phyloP scores from a whole-genome alignment of 2,888 invertebrate genomes.

The Trachelus troglodyta region DNA sequence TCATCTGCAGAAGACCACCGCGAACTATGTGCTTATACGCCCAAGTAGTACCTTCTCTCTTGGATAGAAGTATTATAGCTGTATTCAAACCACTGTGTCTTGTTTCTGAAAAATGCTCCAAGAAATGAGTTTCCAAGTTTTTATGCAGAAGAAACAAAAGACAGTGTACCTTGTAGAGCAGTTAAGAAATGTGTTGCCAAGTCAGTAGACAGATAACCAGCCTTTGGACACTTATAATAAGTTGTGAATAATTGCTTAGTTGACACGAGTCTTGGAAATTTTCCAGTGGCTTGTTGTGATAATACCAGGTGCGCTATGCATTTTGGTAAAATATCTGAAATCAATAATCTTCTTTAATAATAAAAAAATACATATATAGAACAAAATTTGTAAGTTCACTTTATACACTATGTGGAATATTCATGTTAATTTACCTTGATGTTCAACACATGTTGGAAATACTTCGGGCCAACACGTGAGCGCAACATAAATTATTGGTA shows the following conservation, averaged over 20 bases:
- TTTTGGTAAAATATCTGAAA: conserved; percentile 61
- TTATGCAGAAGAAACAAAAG: neutral
- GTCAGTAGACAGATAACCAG: conserved; percentile 44
- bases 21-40: conserved; percentile 59
- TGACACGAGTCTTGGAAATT: conserved; percentile 53
- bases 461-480: conserved; percentile 67
- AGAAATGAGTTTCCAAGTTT: neutral
- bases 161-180: conserved; percentile 56
- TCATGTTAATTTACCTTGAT: conserved; percentile 22
- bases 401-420: neutral
- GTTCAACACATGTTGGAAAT: conserved; percentile 54
- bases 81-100: conserved; percentile 40
- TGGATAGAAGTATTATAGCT: conserved; percentile 63
- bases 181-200: conserved; percentile 56
- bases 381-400: neutral
- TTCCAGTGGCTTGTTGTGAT: conserved; percentile 42
- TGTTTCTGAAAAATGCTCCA: conserved; percentile 30
- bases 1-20: conserved; percentile 45
- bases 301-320: conserved; percentile 63
- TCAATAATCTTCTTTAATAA: conserved; percentile 1
- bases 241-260: conserved; percentile 57
- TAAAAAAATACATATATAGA: neutral
- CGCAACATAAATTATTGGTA: conserved; percentile 60
- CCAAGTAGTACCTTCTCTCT: conserved; percentile 62
- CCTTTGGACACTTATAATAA: conserved; percentile 63